Conservation (phyloP, 1,140 invertebrate species). For the Drosophila lini region DNA sequence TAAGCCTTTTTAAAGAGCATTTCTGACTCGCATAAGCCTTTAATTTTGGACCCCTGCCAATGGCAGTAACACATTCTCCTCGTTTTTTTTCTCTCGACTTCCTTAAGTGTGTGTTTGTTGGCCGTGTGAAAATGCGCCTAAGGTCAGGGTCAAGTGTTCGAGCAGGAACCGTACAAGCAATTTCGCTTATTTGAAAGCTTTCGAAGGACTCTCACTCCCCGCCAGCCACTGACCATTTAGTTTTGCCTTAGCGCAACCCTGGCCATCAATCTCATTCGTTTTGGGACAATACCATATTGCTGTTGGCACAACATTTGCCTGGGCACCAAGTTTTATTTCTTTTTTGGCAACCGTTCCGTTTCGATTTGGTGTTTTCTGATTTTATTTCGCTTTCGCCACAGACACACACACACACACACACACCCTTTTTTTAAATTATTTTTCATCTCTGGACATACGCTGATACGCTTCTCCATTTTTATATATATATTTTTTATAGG, state of each 20-base stretch:
- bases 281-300: slow-evolving; percentile 45
- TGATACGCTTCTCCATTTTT: slow-evolving; percentile 43
- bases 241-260: slow-evolving; percentile 34
- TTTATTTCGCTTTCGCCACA: background rate
- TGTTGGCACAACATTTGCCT: slow-evolving; percentile 54
- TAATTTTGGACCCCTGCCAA: slow-evolving; percentile 3
- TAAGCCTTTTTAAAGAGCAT: background rate
- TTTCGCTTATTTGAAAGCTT: slow-evolving; percentile 68
- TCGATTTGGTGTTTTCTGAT: slow-evolving; percentile 21
- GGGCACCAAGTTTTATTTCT: slow-evolving; percentile 23
- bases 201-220: slow-evolving; percentile 6
- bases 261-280: slow-evolving; percentile 32
- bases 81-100: slow-evolving; percentile 13
- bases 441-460: slow-evolving; percentile 38
- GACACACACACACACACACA: background rate
- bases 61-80: background rate
- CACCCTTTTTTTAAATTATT: slow-evolving; percentile 56
- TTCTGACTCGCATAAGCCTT: background rate
- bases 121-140: slow-evolving; percentile 75
- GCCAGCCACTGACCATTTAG: slow-evolving; percentile 28
- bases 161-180: slow-evolving; percentile 48
- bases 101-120: slow-evolving; percentile 38
- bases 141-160: slow-evolving; percentile 60
- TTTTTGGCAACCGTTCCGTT: slow-evolving; percentile 41
- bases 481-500: slow-evolving; percentile 8